A percentile compares a stretch with the other conserved stretches of the same genome.
Evolutionary conservation across 2,113 vertebrate genomes (phyloP).

Genomic region (Gavialis gangeticus): DNA sequence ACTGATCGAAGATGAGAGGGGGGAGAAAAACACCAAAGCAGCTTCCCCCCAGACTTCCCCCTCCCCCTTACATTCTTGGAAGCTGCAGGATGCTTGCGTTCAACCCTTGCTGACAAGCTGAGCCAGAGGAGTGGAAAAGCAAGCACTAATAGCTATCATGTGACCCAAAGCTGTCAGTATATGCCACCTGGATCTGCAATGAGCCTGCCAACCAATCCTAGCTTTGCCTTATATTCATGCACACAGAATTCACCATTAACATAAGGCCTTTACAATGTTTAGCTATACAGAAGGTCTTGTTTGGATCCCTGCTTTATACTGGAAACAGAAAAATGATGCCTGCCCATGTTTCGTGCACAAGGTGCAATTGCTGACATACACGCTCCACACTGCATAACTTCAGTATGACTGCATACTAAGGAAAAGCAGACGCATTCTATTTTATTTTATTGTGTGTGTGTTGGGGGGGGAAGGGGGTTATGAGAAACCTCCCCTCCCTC

Average conservation of each 20-base stretch:
- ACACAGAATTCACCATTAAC: background rate
- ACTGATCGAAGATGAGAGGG: background rate
- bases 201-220: slow-evolving; percentile 39
- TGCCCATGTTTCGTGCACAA: background rate
- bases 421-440: background rate
- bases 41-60: slow-evolving; percentile 41
- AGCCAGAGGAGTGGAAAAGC: slow-evolving; percentile 46
- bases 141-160: slow-evolving; percentile 59
- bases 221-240: background rate
- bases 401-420: background rate
- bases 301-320: background rate
- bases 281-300: background rate
- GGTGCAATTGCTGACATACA: background rate
- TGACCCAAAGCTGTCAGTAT: slow-evolving; percentile 60
- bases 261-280: background rate
- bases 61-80: slow-evolving; percentile 54
- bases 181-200: slow-evolving; percentile 62
- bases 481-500: background rate
- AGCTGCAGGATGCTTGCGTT: slow-evolving; percentile 45
- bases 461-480: too few species aligned
- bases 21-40: background rate
- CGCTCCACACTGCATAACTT: rapidly evolving
- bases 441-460: too few species aligned
- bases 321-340: background rate
- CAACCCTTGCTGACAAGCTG: slow-evolving; percentile 26